Evolutionary conservation across 2,797 vertebrate species (phyloP), one percentile per base, ranked within the genome.

Genomic region (Gorsachius magnificus): DNA sequence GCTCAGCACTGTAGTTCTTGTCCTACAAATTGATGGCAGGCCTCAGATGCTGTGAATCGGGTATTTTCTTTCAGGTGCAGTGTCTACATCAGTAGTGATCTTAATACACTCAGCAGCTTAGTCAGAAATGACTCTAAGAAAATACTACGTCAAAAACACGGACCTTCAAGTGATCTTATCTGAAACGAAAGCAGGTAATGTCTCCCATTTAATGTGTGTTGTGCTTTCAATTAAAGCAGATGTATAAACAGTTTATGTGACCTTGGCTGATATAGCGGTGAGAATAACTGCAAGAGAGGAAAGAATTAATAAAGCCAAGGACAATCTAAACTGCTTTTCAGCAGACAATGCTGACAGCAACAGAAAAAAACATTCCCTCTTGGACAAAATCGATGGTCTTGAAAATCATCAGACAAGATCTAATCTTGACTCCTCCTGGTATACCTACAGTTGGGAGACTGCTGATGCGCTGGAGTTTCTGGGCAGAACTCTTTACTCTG

Each of bases 301-400:
- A 96, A 87, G 71, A 96, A 96, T 90, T 95, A 89, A 92, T 87
- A 93, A 88, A 94, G 57, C 85, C 90, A 96, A 97, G 88, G 95
- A 87, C 80, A 92, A 72, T 82, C 83, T 92, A 95, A 96, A 77
- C 84, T 65, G 68, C 25, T 89, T 84, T 90, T 95, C 77, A 87
- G 80, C 57, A 89, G 68, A 50, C 80, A 89, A 29, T 87, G 94
- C 94, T 95, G 96, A 96, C 92, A 91, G 54, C 74, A 91, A 89
- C 87, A 90, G 70, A 87, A 87, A 84, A 82, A 76, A 57, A 53
- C 68, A 63, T 83, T 65, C 48, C n/a, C 29, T 94, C 63, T 78
- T 83, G 70, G 70, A 87, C 51, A 76, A 96, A 96, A 96, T 91
- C 26, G 2, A 96, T 97, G 90, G 94, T 96, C 89, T 94, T 95